These are phyloP conservation scores for Hyperoplus immaculatus DNA, from an alignment of 2,797 vertebrate species.

Conservation along the genomic window DNA sequence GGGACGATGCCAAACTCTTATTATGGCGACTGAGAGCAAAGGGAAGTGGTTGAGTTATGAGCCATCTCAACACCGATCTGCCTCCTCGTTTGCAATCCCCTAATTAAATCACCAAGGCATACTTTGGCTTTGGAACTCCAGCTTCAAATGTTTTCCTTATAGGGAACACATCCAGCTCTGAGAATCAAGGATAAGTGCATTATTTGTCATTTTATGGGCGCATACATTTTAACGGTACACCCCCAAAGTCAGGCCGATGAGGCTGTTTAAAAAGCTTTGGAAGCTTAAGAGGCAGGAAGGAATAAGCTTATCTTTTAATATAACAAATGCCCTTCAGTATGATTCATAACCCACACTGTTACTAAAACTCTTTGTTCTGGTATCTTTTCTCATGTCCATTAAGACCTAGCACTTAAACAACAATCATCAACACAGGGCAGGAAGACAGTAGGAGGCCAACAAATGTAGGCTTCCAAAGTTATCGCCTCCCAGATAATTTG, in stretches of 20 bases:
- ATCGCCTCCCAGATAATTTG: constrained; percentile 56
- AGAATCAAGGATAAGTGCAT: constrained; percentile 36
- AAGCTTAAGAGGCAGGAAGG: constrained; percentile 27
- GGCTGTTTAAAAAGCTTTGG: constrained; percentile 25
- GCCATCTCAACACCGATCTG: constrained; percentile 46
- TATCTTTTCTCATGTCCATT: constrained; percentile 46
- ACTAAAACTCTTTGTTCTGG: constrained; percentile 46
- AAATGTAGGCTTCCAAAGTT: constrained; percentile 58
- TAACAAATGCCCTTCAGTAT: constrained; percentile 29
- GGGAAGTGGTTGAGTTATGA: constrained; percentile 62
- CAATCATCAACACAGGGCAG: constrained; percentile 28
- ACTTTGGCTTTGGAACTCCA: constrained; percentile 43
- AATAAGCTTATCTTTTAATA: constrained; percentile 19
- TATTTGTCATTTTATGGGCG: constrained; percentile 35
- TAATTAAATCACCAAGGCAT: constrained; percentile 67
- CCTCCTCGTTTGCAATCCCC: constrained; percentile 47
- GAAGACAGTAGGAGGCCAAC: constrained; percentile 36
- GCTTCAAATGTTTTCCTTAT: constrained; percentile 36
- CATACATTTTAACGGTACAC: constrained; percentile 9
- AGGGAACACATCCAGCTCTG: constrained; percentile 14
- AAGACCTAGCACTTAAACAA: constrained; percentile 51
- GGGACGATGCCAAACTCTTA: constrained; percentile 25
- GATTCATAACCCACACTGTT: constrained; percentile 39
- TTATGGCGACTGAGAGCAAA: constrained; percentile 30
- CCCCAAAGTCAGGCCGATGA: constrained; percentile 1